Evolutionary conservation across 2,113 vertebrate genomes (phyloP).

Genomic region (Carollia perspicillata): DNA sequence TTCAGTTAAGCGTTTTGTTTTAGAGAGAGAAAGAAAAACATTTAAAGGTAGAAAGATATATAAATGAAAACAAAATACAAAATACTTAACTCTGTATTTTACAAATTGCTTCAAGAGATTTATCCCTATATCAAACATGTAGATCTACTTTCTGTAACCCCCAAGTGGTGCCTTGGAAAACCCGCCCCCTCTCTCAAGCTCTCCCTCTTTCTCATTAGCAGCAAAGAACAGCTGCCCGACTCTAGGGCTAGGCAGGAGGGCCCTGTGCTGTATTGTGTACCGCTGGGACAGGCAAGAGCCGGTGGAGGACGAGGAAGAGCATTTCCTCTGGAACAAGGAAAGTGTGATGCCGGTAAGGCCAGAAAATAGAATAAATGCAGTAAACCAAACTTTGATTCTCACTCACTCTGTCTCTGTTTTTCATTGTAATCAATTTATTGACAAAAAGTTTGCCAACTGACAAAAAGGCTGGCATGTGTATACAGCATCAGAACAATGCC

Average conservation of each 20-base stretch:
- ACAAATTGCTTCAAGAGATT: neutral
- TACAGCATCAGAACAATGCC: neutral
- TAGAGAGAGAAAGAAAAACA: neutral
- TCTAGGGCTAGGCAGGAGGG: neutral
- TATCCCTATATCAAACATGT: neutral
- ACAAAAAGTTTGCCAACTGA: neutral
- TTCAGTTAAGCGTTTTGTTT: neutral
- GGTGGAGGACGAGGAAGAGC: neutral
- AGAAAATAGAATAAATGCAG: neutral
- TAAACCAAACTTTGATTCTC: neutral
- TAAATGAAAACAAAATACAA: neutral
- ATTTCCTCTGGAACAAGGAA: neutral
- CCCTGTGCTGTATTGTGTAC: rapidly evolving
- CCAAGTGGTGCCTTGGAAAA: neutral
- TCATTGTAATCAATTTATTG: conserved; percentile 37
- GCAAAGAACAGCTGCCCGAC: neutral
- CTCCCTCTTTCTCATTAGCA: neutral
- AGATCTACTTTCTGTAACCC: neutral
- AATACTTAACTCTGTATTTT: neutral
- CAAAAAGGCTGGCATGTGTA: neutral
- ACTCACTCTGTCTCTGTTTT: neutral
- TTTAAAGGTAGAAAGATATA: neutral
- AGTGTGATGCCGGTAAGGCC: neutral
- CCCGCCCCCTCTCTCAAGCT: neutral
- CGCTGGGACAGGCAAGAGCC: neutral